phyloP scores from a whole-genome alignment of 2,797 vertebrate genomes.

The Xiphophorus birchmanni region DNA sequence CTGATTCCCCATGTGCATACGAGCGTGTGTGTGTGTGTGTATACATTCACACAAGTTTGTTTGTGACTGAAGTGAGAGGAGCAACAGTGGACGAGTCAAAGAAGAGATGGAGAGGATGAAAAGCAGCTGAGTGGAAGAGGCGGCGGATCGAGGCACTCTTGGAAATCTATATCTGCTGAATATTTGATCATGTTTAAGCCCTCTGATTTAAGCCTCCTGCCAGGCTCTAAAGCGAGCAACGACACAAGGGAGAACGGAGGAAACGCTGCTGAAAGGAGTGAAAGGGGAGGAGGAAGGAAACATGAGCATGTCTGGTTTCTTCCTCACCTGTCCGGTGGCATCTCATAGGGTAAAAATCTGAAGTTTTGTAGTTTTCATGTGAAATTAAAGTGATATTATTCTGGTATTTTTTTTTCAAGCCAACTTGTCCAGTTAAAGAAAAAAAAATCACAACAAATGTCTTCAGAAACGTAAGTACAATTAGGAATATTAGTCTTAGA shows the following conservation, averaged over 20 bases:
- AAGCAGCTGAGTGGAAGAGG: conserved; percentile 59
- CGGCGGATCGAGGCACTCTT: conserved; percentile 64
- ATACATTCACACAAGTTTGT: conserved; percentile 30
- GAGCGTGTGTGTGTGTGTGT: conserved; percentile 20
- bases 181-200: conserved; percentile 79
- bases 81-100: conserved; percentile 21
- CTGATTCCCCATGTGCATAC: conserved; percentile 53
- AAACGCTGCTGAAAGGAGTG: conserved; percentile 32
- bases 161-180: conserved; percentile 81
- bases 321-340: conserved; percentile 2
- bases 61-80: conserved; percentile 38
- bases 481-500: background rate
- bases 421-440: background rate
- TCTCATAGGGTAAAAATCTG: background rate
- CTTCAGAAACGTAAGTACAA: background rate
- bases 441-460: background rate
- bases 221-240: conserved; percentile 53
- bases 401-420: background rate
- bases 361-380: background rate
- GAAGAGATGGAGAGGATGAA: conserved; percentile 21
- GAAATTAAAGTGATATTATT: background rate
- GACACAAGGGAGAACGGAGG: conserved; percentile 42
- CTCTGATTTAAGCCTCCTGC: conserved; percentile 70
- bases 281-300: conserved; percentile 14
- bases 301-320: background rate